Conservation (phyloP, 2,113 vertebrate genomes). For the Dipodomys spectabilis region DNA sequence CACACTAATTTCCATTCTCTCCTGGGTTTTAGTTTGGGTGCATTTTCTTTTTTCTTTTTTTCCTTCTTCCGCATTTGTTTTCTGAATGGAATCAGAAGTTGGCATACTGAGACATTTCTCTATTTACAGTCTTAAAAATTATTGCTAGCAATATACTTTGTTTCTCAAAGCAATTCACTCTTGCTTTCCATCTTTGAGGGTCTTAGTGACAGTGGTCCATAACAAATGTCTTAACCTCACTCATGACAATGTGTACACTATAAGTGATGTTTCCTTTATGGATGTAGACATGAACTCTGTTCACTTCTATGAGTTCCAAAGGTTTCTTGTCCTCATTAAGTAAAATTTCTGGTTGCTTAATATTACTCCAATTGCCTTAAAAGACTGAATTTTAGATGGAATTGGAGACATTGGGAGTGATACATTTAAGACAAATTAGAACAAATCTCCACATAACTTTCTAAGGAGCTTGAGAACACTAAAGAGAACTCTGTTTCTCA, state of each 20-base stretch:
- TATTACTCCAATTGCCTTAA: background rate
- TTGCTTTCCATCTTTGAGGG: slow-evolving; percentile 22
- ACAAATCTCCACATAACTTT: background rate
- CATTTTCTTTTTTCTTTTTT: slow-evolving; percentile 23
- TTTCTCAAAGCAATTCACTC: slow-evolving; percentile 24
- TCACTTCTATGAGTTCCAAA: background rate
- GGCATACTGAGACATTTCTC: slow-evolving; percentile 44
- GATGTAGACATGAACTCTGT: background rate
- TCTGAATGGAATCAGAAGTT: background rate
- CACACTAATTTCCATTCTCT: background rate
- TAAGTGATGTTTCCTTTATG: background rate
- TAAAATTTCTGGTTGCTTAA: background rate
- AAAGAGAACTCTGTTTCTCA: background rate
- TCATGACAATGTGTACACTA: background rate
- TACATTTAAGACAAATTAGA: slow-evolving; percentile 14
- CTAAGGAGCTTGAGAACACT: background rate
- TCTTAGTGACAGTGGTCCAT: background rate
- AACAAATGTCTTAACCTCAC: background rate
- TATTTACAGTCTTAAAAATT: slow-evolving; percentile 43
- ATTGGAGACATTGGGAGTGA: background rate
- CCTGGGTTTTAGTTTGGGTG: background rate
- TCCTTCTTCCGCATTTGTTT: background rate
- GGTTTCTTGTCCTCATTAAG: background rate
- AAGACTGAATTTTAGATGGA: slow-evolving; percentile 33
- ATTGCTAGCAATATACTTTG: background rate